Evolutionary conservation across 2,797 vertebrate species (phyloP), one percentile per base, ranked within the genome.

Genomic region (Sus cebifrons): DNA sequence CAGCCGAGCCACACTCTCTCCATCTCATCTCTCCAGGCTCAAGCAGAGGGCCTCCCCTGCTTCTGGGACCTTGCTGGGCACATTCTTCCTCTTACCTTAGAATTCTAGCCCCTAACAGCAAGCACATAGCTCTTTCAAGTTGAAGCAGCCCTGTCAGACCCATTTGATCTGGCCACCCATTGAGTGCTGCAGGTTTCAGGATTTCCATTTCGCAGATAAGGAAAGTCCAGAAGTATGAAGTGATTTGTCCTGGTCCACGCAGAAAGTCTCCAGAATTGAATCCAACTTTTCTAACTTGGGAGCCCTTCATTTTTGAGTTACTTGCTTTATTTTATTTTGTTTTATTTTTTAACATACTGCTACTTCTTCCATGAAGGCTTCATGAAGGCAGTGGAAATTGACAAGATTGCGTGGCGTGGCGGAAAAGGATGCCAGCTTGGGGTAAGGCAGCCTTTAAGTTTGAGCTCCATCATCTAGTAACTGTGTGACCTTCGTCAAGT

Each of bases 261-360:
- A 89, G 75, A 87, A 94, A 85, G 44, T 88, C 70, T 32, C 20
- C 73, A 67, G 70, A 83, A 88, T 14, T 52, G 36, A 92, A 70
- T 29, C 27, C 49, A 77, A 36, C 1, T 52, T 79, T 64, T 68
- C 77, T 21, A 54, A 65, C 74, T 78, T 5, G 1, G 94, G 58
- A 96, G 52, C 11, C n/a, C 27, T 74, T 67, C 27, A 65, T 29
- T 74, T 86, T 88, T 32, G 27, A 16, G 44, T 78, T 49, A 49
- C 6, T 49, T 49, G 6, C 9, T 49, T 49, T 6, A 32, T 32
- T 32, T 32, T 32, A 32, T 49, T 49, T 49, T 10, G 3, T 36
- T 36, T 36, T 36, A 3, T 36, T 36, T 36, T 36, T 36, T 36
- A 36, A 36, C 36, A 36, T 36, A 36, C 36, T 36, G 13, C 17